These are phyloP conservation scores for Paguma larvata DNA, from an alignment of 2,797 vertebrate species.

Conservation along the genomic window DNA sequence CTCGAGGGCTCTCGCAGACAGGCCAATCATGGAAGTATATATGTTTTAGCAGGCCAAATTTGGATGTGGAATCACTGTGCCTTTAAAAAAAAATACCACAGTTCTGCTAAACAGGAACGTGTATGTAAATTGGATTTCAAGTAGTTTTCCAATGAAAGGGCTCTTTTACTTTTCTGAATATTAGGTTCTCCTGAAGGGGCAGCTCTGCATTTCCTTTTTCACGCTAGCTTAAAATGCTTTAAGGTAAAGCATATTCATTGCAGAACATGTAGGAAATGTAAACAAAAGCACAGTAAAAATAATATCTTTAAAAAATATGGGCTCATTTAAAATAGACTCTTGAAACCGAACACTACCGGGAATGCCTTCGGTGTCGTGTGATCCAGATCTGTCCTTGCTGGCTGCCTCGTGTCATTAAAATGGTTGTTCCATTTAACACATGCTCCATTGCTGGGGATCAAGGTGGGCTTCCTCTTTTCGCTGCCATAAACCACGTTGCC, in stretches of 20 bases:
- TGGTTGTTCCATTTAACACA: neutral
- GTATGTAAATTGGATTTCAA: constrained; percentile 7
- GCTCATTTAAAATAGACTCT: neutral
- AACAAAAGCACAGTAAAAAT: neutral
- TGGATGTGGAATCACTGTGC: neutral
- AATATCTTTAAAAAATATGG: neutral
- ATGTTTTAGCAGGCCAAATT: constrained; percentile 5
- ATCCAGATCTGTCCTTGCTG: neutral
- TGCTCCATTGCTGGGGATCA: neutral
- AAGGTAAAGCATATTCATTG: constrained; percentile 39
- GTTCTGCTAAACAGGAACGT: constrained; percentile 25
- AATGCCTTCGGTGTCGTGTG: neutral
- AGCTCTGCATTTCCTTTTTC: neutral
- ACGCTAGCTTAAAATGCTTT: constrained; percentile 6
- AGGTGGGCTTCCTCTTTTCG: neutral
- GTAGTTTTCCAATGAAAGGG: constrained; percentile 32
- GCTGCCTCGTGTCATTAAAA: neutral
- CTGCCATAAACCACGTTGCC: neutral
- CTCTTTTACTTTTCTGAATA: neutral
- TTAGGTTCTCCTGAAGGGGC: neutral
- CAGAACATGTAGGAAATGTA: neutral
- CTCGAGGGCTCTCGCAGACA: neutral
- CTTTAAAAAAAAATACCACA: neutral
- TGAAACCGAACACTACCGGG: neutral
- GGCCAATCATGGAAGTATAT: neutral